Base-by-base conservation (phyloP, 2,113 vertebrate species). In the Gallinago jamesoni region DNA sequence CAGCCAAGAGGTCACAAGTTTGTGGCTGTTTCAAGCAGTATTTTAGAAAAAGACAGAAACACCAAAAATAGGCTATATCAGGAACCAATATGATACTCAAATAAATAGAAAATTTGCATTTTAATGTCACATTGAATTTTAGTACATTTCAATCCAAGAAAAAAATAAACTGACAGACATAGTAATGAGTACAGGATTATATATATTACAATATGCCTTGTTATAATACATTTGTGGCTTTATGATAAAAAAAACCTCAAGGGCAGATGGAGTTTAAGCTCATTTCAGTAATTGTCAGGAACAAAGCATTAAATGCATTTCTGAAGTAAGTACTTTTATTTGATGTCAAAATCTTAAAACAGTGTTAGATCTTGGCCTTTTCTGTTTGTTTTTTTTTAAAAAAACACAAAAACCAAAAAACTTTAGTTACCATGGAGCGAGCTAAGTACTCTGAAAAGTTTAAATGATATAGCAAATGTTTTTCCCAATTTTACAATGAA, bases 191-290 rank as follows among this genome's bases (percentile, higher is more conserved):
- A 99, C 98, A 99, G 97, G 98, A 97, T 98, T 98, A 98, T 97
- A 98, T 98, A 99, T 99, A 99, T 99, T 99, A 99, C 99, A 99
- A 98, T 99, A 98, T 99, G 98, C 98, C 98, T 98, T 98, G 97
- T 98, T 98, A 98, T 98, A 98, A 98, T 99, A 99, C 98, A 99
- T 98, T 98, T 98, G 98, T 98, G 97, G 98, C 96, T 98, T 98
- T 97, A 98, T 57, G 97, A 98, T 98, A 98, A 99, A 98, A 99
- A 98, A 98, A 98, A 56, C 98, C 97, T 98, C 97, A 96, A 98
- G 97, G 97, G 98, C 94, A 98, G 94, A 97, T 97, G 98, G 98
- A 98, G 98, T 98, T 98, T 97, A 97, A 98, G 98, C 94, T 98
- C 96, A 97, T 98, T 95, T 97, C 96, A 97, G 67, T 96, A 98